Evolutionary conservation across 1,140 invertebrate species (phyloP), one percentile per base, ranked within the genome.

Genomic region (Lanistes nyassanus): DNA sequence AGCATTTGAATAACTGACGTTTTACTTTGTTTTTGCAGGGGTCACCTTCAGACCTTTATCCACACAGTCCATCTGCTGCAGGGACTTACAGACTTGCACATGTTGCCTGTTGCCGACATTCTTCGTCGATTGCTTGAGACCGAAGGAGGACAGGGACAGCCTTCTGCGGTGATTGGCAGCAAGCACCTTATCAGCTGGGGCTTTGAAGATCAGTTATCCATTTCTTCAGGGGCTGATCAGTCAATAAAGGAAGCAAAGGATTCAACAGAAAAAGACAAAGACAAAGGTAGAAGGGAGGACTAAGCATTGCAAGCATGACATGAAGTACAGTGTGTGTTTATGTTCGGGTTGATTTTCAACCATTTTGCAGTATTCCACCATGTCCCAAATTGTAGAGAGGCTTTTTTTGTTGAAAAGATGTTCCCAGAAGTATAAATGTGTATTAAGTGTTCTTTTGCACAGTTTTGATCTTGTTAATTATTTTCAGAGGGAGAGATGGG

Each of bases 151-250:
- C 83, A 80, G 19, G 83, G 85, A 21, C 87, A 85, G 64, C 78
- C 82, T 0, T 80, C 82, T 36, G 74, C 83, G 9, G 26, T 90
- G 13, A 66, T 85, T 13, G 86, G 86, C 13, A 81, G 69, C 70
- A 86, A 86, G 76, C 87, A 88, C 80, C 72, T 87, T 39, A 75
- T 87, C 19, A 87, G 86, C 68, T 90, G 89, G 89, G 87, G 84
- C 13, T 82, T 88, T 79, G 89, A 90, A 73, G 88, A 89, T 70
- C 66, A 86, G 68, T 75, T 89, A 0, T 76, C 68, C 62, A 75
- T 79, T 13, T 69, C 71, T 47, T 79, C 65, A 65, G 80, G 78
- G 21, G 81, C 85, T n/a, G 73, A 80, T 16, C 67, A 75, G 19
- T 74, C 74, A 36, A 80, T 84, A n/a, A 81, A 83, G 37, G 81